These are phyloP conservation scores for Drosophila rufa DNA, from an alignment of 1,140 invertebrate genomes.

Conservation along the genomic window DNA sequence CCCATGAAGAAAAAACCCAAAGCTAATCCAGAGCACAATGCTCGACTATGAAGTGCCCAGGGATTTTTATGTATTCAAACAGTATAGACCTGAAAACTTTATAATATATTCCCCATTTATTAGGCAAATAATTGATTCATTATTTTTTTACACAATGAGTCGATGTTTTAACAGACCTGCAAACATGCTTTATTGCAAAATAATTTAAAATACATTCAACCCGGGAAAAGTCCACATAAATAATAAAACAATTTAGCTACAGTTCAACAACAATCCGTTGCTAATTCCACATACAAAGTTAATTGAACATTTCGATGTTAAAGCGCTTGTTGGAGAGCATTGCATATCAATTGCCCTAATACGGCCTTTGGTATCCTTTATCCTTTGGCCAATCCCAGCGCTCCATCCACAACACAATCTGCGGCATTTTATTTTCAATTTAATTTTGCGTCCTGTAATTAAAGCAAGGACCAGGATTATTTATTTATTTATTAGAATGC, in stretches of 20 bases:
- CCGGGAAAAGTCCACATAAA: conserved; percentile 1
- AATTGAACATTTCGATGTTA: conserved; percentile 27
- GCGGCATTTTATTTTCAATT: conserved; percentile 82
- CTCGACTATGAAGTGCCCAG: conserved; percentile 23
- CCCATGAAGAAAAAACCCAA: conserved; percentile 16
- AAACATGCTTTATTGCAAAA: not conserved
- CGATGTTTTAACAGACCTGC: not conserved
- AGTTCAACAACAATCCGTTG: conserved; percentile 10
- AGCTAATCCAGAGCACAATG: not conserved
- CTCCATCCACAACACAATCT: conserved; percentile 41
- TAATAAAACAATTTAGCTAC: conserved; percentile 16
- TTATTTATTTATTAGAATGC: conserved; percentile 81
- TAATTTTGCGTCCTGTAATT: conserved; percentile 78
- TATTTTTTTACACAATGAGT: too few species aligned
- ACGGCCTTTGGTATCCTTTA: conserved; percentile 42
- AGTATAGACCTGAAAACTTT: not conserved
- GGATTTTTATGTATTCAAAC: not conserved
- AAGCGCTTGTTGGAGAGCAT: conserved; percentile 9
- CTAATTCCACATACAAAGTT: conserved; percentile 26
- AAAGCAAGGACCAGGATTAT: conserved; percentile 71
- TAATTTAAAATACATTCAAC: conserved; percentile 8
- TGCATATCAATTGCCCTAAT: conserved; percentile 19
- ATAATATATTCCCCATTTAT: too few species aligned
- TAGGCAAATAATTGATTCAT: too few species aligned
- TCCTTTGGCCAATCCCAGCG: conserved; percentile 28